These are phyloP conservation scores for Zootoca vivipara DNA, from an alignment of 2,113 vertebrate species.

Conservation along the genomic window DNA sequence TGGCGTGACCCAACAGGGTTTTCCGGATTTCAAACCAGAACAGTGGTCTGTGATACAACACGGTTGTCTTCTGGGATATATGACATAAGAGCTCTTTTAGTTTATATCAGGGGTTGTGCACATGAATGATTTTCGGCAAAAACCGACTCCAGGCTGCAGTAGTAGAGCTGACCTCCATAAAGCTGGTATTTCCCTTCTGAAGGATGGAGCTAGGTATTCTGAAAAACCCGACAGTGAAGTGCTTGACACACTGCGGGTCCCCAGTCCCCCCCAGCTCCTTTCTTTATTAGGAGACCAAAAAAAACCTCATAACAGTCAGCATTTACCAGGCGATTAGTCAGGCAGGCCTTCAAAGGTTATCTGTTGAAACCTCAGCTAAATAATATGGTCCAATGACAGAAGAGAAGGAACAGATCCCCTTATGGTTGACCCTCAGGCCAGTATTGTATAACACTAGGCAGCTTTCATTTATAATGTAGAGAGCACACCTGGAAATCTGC, in stretches of 20 bases:
- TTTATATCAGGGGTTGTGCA: neutral
- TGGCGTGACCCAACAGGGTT: neutral
- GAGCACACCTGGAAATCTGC: slow-evolving; percentile 86
- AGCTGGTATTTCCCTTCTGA: slow-evolving; percentile 47
- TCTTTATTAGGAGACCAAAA: slow-evolving; percentile 44
- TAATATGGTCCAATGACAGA: slow-evolving; percentile 74
- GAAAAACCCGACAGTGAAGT: slow-evolving; percentile 49
- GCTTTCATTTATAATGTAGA: slow-evolving; percentile 77
- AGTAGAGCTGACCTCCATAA: slow-evolving; percentile 34
- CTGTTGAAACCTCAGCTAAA: slow-evolving; percentile 73
- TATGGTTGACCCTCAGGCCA: slow-evolving; percentile 56
- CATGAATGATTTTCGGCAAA: slow-evolving; percentile 33
- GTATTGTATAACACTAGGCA: slow-evolving; percentile 60
- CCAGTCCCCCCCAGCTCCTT: slow-evolving; percentile 47
- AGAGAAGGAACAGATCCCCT: slow-evolving; percentile 77
- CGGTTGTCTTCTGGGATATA: slow-evolving; percentile 36
- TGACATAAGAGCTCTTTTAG: neutral
- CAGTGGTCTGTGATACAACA: neutral
- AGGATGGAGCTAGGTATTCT: slow-evolving; percentile 51
- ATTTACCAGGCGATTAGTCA: slow-evolving; percentile 59
- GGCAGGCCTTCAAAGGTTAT: slow-evolving; percentile 58
- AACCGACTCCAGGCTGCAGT: slow-evolving; percentile 48
- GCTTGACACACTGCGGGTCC: slow-evolving; percentile 59
- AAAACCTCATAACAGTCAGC: slow-evolving; percentile 53
- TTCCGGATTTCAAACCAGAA: neutral